A percentile compares a stretch with the other conserved stretches of the same genome.
Conservation (phyloP, 2,888 invertebrate genomes). For the Syritta pipiens region DNA sequence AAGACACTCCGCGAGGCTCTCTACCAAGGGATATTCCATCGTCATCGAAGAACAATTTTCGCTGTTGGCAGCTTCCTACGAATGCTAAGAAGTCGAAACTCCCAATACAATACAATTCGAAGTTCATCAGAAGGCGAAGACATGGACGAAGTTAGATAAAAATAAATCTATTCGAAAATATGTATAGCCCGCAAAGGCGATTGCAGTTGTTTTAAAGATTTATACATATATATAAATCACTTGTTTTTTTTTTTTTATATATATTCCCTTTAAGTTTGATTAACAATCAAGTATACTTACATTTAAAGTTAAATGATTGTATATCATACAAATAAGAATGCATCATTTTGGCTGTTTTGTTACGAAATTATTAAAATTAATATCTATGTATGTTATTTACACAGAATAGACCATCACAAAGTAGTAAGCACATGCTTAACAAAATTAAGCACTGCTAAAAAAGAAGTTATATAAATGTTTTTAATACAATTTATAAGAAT, state of each 20-base stretch:
- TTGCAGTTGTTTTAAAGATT: constrained; percentile 3
- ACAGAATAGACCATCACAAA: constrained; percentile 5
- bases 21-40: constrained; percentile 89
- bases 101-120: constrained; percentile 88
- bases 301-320: background rate
- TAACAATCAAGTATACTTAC: background rate
- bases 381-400: background rate
- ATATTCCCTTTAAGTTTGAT: background rate
- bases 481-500: background rate
- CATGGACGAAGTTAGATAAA: constrained; percentile 79
- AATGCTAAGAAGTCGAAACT: constrained; percentile 87
- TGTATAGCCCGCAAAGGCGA: background rate
- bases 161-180: constrained; percentile 50
- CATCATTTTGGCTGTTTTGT: constrained; percentile 50
- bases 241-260: background rate
- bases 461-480: background rate
- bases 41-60: constrained; percentile 87
- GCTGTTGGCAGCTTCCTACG: constrained; percentile 87
- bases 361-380: constrained; percentile 17
- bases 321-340: constrained; percentile 4
- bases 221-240: constrained; percentile 4
- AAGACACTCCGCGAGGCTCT: constrained; percentile 86
- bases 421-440: constrained; percentile 28
- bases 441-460: constrained; percentile 18
- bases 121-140: constrained; percentile 79